Evolutionary conservation across 37 sponge, comb jelly and placozoan genomes (phyloP), one percentile per base, ranked within the genome.

Genomic region (Beroe forskalii): DNA sequence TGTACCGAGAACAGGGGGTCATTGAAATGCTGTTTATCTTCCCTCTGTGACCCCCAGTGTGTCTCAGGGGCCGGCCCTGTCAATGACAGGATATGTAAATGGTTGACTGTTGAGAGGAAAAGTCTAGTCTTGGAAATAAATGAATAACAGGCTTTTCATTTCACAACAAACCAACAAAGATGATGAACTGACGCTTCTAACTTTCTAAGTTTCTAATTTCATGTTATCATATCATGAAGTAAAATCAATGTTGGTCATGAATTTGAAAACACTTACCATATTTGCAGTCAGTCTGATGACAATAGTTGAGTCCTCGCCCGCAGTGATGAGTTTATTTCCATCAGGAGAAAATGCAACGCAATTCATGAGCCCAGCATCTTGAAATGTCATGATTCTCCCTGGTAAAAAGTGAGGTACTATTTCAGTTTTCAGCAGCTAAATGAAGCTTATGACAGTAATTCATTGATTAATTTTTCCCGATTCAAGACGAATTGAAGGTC

Each of bases 21-120:
- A 80, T 35, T 1, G 86, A 80, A 24, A 80, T 27, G 30, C 86
- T 80, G 86, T 44, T 80, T 23, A 80, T 80, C 24, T 25, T 8
- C 31, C 86, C 86, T 44, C 31, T 80, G 86, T 80, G 86, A 23
- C 86, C 86, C 3, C 86, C 35, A 1, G 86, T 80, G 86, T 80
- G 86, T 25, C 40, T 17, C 22, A 80, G 27, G 1, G 22, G 55
- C n/a, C 42, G 86, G 22, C 86, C 86, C 86, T 80, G 48, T 28
- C 20, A n/a, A n/a, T n/a, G 60, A 17, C 9, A 55, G 60, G 17
- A 17, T 55, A 17, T 55, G n/a, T n/a, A n/a, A n/a, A n/a, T n/a
- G n/a, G n/a, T n/a, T n/a, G n/a, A n/a, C n/a, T n/a, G n/a, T n/a
- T n/a, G n/a, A n/a, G n/a, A n/a, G n/a, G n/a, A n/a, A n/a, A n/a